Percentiles rank a stretch among this genome's conserved stretches.
Evolutionary conservation across 2,113 vertebrate genomes (phyloP).

Genomic region (Lampris megalopsis): DNA sequence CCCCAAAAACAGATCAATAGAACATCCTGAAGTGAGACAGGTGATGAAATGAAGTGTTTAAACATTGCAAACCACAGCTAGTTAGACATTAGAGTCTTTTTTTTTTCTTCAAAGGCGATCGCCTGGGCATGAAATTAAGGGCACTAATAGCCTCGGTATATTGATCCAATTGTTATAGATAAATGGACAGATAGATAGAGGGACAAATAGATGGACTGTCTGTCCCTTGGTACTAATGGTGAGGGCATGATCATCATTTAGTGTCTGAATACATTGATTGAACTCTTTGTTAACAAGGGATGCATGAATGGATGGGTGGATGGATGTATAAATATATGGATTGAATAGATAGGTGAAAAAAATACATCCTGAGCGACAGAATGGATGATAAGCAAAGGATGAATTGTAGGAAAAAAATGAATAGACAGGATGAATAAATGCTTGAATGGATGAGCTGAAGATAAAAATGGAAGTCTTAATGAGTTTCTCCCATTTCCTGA

Average conservation of each 20-base stretch:
- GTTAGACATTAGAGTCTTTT: conserved; percentile 27
- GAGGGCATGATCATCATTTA: neutral
- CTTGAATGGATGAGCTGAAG: neutral
- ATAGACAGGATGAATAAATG: neutral
- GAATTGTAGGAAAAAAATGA: neutral
- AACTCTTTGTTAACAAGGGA: neutral
- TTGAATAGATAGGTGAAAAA: neutral
- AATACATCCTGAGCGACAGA: neutral
- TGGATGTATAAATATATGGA: neutral
- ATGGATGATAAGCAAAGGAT: neutral
- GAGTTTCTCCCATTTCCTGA: too few species aligned
- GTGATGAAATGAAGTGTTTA: conserved; percentile 45
- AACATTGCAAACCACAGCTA: neutral
- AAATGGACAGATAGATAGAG: conserved; percentile 26
- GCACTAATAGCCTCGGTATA: conserved; percentile 52
- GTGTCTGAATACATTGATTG: neutral
- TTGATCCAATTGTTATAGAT: conserved; percentile 33
- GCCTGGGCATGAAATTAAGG: conserved; percentile 31
- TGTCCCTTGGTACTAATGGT: conserved; percentile 25
- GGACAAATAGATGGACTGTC: conserved; percentile 5
- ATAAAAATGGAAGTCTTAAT: too few species aligned
- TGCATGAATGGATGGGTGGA: neutral
- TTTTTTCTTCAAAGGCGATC: conserved; percentile 47
- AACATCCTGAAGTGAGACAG: conserved; percentile 39
- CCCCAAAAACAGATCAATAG: conserved; percentile 51